These are phyloP conservation scores for Pseudochirops cupreus DNA, from an alignment of 2,797 vertebrate species.

Conservation along the genomic window DNA sequence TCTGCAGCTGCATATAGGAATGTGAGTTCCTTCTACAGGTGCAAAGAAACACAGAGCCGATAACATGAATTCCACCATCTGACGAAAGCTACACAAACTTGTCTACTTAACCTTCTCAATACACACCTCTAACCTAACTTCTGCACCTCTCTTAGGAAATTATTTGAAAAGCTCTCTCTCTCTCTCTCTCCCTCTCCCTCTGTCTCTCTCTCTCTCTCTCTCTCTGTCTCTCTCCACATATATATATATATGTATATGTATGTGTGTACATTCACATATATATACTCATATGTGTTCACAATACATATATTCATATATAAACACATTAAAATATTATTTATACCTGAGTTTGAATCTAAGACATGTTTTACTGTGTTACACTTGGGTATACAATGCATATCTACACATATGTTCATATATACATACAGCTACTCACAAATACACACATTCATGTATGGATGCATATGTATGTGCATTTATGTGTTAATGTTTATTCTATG, in stretches of 20 bases:
- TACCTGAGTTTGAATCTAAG: neutral
- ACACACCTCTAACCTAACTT: neutral
- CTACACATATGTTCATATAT: neutral
- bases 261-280: no score
- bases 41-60: neutral
- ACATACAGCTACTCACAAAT: neutral
- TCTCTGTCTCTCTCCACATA: no score
- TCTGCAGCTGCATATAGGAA: neutral
- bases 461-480: neutral
- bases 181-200: no score
- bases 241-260: no score
- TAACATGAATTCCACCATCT: neutral
- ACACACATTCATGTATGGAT: neutral
- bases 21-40: neutral
- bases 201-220: no score
- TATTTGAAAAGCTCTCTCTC: neutral
- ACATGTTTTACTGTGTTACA: neutral
- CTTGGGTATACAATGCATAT: neutral
- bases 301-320: no score
- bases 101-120: neutral
- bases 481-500: rapidly evolving
- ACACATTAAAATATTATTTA: no score
- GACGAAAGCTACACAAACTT: neutral
- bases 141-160: neutral
- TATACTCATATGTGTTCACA: no score